These are phyloP conservation scores for Delichon dasypus DNA, from an alignment of 2,797 vertebrate species.

Conservation along the genomic window DNA sequence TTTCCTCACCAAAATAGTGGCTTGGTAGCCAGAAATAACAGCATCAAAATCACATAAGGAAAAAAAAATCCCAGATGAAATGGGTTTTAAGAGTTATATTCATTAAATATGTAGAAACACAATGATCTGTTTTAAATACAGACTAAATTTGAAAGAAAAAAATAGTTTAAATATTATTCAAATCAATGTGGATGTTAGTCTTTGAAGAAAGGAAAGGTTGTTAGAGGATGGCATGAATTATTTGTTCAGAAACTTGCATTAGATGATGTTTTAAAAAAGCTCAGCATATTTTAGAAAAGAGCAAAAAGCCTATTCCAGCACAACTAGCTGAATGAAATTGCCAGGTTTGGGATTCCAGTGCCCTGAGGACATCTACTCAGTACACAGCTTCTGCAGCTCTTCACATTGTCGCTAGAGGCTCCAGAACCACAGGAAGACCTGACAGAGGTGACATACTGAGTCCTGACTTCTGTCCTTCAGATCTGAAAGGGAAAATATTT, in stretches of 20 bases:
- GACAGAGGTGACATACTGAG: neutral
- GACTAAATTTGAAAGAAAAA: neutral
- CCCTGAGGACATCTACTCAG: neutral
- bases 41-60: neutral
- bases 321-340: neutral
- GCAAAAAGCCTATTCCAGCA: neutral
- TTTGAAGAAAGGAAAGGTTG: neutral
- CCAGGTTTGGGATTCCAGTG: neutral
- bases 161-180: neutral
- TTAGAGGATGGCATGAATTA: neutral
- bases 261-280: neutral
- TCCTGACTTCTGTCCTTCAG: neutral
- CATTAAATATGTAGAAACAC: slow-evolving; percentile 34
- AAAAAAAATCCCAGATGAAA: neutral
- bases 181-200: neutral
- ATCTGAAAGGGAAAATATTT: neutral
- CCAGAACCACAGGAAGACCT: neutral
- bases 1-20: neutral
- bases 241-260: neutral
- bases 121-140: slow-evolving; percentile 3
- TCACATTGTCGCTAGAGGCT: neutral
- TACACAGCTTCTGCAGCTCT: neutral
- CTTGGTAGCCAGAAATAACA: slow-evolving; percentile 5
- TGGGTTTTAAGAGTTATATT: slow-evolving; percentile 15
- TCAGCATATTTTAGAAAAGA: neutral